Conservation (phyloP, 1,140 invertebrate genomes). For the Cecropterus lyciades region DNA sequence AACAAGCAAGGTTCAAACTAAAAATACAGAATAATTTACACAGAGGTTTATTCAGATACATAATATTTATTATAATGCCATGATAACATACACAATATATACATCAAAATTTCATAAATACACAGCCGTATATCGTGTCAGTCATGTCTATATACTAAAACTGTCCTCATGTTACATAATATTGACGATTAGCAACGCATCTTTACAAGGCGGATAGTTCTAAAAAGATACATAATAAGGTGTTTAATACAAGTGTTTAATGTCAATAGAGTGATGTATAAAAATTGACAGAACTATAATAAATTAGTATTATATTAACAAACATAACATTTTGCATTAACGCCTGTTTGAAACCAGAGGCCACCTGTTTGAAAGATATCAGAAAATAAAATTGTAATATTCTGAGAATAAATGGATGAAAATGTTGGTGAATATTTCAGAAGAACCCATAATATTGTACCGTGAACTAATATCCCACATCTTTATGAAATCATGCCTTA, state of each 20-base stretch:
- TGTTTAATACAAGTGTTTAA: slow-evolving; percentile 19
- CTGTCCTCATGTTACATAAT: not conserved
- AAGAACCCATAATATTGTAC: slow-evolving; percentile 11
- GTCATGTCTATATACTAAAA: slow-evolving; percentile 34
- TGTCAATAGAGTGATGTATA: slow-evolving; percentile 14
- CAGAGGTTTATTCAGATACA: slow-evolving; percentile 26
- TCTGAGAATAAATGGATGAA: not conserved
- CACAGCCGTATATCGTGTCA: slow-evolving; percentile 45
- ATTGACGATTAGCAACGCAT: not conserved
- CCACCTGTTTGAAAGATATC: not conserved
- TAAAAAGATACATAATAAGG: not conserved
- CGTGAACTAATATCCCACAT: slow-evolving; percentile 4
- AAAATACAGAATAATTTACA: slow-evolving; percentile 31
- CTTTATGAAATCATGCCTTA: slow-evolving; percentile 26
- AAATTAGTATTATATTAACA: slow-evolving; percentile 19
- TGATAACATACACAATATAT: slow-evolving; percentile 22
- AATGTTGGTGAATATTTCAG: slow-evolving; percentile 11
- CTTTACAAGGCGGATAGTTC: not conserved
- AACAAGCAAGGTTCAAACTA: slow-evolving; percentile 3
- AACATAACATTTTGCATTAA: slow-evolving; percentile 13
- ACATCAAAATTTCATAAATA: slow-evolving; percentile 36
- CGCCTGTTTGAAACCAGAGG: not conserved
- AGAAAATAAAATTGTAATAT: slow-evolving; percentile 1
- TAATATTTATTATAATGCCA: slow-evolving; percentile 18
- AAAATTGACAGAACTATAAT: slow-evolving; percentile 24